Percentiles rank a stretch among this genome's conserved stretches.
phyloP scores from a whole-genome alignment of 2,888 invertebrate genomes.

The Plebejus melissa region DNA sequence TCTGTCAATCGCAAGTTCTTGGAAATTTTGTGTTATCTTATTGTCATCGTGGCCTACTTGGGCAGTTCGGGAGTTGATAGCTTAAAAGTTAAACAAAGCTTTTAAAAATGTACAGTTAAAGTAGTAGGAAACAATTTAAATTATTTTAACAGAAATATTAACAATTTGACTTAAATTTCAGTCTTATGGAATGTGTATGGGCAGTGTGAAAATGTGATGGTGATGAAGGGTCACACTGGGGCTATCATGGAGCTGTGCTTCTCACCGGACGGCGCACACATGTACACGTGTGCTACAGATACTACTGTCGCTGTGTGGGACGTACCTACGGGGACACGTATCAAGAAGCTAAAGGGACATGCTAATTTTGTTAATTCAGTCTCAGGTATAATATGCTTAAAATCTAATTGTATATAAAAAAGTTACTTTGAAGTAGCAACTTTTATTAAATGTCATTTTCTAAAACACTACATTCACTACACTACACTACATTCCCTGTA shows the following conservation, averaged over 20 bases:
- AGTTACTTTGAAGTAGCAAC: too few species aligned
- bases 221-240: constrained; percentile 96
- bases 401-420: neutral
- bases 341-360: constrained; percentile 94
- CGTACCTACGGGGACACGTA: constrained; percentile 89
- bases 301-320: constrained; percentile 98
- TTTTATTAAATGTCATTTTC: too few species aligned
- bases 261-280: constrained; percentile 88
- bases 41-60: too few species aligned
- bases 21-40: too few species aligned
- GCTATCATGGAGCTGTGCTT: constrained; percentile 96
- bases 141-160: neutral
- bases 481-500: too few species aligned
- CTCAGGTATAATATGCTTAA: constrained; percentile 60
- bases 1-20: too few species aligned
- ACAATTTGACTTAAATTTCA: constrained; percentile 52
- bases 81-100: too few species aligned
- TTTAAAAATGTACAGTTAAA: neutral
- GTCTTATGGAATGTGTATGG: constrained; percentile 98
- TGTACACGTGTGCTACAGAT: constrained; percentile 96
- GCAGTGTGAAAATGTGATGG: constrained; percentile 97
- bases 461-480: too few species aligned
- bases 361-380: constrained; percentile 86
- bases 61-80: too few species aligned
- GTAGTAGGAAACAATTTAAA: neutral